These are phyloP conservation scores for Acrossocheilus wenchowensis DNA, from an alignment of 2,797 vertebrate genomes.

Conservation along the genomic window DNA sequence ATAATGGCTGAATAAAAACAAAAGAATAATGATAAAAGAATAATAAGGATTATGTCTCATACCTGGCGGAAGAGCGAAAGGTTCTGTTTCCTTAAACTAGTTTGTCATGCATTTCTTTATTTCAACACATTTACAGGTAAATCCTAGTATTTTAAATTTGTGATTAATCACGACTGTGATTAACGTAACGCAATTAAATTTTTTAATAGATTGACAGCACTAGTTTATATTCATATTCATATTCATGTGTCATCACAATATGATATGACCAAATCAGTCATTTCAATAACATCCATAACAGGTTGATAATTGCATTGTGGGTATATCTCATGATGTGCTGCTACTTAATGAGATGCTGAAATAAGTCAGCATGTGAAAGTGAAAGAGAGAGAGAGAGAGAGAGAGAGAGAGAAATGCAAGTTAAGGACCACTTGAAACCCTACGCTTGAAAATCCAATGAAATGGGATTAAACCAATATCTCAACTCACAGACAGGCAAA, in stretches of 20 bases:
- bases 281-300: not conserved
- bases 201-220: no score
- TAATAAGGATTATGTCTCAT: no score
- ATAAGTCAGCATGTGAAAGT: not conserved
- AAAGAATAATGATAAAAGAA: no score
- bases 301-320: not conserved
- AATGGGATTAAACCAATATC: not conserved
- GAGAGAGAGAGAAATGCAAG: not conserved
- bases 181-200: no score
- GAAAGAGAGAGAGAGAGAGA: no score
- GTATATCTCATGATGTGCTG: conserved; percentile 6
- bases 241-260: not conserved
- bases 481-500: not conserved
- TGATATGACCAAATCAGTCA: not conserved
- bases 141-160: no score
- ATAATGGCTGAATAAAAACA: no score
- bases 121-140: no score
- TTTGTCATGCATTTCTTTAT: no score
- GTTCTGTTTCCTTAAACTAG: no score
- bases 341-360: conserved; percentile 16
- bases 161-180: no score
- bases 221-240: not conserved
- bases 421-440: not conserved
- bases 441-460: not conserved
- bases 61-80: no score